phyloP scores from a whole-genome alignment of 2,113 vertebrate species.

The Cettia cetti region DNA sequence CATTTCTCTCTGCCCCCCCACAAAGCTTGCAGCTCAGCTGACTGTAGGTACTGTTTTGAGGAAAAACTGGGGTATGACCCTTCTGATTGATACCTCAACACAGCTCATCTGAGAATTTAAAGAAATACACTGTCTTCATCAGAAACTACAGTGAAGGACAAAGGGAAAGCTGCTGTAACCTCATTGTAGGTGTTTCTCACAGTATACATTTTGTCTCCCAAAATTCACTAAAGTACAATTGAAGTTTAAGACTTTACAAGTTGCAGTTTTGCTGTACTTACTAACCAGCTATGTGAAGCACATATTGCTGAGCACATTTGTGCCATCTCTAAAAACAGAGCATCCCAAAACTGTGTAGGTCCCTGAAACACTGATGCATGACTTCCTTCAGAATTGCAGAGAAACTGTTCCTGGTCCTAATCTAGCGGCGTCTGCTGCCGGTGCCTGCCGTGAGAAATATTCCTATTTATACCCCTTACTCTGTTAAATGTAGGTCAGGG shows the following conservation, averaged over 20 bases:
- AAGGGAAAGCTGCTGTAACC: not conserved
- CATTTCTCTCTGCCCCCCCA: not conserved
- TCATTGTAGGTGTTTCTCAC: not conserved
- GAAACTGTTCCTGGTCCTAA: not conserved
- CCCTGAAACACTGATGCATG: not conserved
- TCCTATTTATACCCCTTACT: not conserved
- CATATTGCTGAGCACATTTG: not conserved
- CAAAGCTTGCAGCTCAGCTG: not conserved
- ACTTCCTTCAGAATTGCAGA: not conserved
- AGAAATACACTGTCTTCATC: not conserved
- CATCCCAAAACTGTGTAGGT: not conserved
- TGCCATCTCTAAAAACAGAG: not conserved
- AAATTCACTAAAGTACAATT: rapidly evolving
- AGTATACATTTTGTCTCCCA: not conserved
- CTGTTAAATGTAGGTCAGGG: not conserved
- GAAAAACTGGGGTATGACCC: not conserved
- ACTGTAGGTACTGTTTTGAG: not conserved
- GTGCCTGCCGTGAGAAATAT: not conserved
- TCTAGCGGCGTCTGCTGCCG: rapidly evolving
- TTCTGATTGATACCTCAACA: not conserved
- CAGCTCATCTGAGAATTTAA: not conserved
- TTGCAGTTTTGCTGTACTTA: not conserved
- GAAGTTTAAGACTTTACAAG: not conserved
- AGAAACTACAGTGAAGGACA: not conserved
- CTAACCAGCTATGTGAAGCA: not conserved